These are phyloP conservation scores for Pachypanchax playfairii DNA, from an alignment of 2,113 vertebrate species.

Conservation along the genomic window DNA sequence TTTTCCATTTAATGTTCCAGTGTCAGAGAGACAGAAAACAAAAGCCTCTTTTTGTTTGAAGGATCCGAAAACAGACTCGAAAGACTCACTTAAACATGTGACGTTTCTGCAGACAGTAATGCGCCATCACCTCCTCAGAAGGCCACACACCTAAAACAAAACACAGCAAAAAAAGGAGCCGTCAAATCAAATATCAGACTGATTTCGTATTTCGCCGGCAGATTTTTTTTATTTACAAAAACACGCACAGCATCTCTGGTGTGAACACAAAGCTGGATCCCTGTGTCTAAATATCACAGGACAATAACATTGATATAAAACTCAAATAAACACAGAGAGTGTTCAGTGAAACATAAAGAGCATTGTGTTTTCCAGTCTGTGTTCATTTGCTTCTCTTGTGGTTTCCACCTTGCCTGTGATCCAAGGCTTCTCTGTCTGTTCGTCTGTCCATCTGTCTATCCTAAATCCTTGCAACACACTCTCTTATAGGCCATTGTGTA, in stretches of 20 bases:
- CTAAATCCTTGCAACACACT: slow-evolving; percentile 72
- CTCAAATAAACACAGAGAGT: slow-evolving; percentile 31
- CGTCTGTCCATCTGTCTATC: slow-evolving; percentile 53
- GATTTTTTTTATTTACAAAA: slow-evolving; percentile 20
- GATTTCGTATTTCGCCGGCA: not conserved
- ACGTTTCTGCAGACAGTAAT: slow-evolving; percentile 93
- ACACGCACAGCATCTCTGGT: slow-evolving; percentile 9
- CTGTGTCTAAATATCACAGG: slow-evolving; percentile 41
- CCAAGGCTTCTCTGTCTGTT: slow-evolving; percentile 67
- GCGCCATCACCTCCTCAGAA: slow-evolving; percentile 95
- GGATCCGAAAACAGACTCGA: not conserved
- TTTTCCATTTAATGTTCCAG: too few relatives aligned
- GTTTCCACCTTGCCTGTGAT: slow-evolving; percentile 70
- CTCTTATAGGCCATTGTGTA: slow-evolving; percentile 56
- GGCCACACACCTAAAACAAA: slow-evolving; percentile 90
- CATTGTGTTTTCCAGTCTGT: slow-evolving; percentile 60
- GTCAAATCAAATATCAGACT: not conserved
- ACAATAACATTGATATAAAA: slow-evolving; percentile 37
- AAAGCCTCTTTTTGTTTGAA: too few relatives aligned
- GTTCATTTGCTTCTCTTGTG: slow-evolving; percentile 68
- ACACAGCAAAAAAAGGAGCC: slow-evolving; percentile 17
- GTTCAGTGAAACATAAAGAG: slow-evolving; percentile 53
- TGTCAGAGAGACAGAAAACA: too few relatives aligned
- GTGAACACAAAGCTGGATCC: slow-evolving; percentile 28
- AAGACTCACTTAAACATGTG: slow-evolving; percentile 89